Conservation (phyloP, 2,797 vertebrate genomes). For the Aotus griseimembra region DNA sequence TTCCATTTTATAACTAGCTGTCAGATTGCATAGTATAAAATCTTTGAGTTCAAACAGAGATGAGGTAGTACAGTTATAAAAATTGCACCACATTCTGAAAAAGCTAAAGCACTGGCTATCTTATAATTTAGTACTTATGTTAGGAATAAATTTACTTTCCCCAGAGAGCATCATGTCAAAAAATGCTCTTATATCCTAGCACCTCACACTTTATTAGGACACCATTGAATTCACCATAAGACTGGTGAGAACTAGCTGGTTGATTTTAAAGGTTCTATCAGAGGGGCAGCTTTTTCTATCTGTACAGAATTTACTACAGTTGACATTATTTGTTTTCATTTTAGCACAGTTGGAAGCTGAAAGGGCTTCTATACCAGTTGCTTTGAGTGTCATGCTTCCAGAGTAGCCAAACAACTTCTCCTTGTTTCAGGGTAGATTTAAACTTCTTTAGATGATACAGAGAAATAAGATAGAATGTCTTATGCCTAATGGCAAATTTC, state of each 20-base stretch:
- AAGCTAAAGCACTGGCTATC: not conserved
- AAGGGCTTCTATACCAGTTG: not conserved
- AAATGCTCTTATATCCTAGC: not conserved
- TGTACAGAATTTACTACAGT: not conserved
- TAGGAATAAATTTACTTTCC: constrained; percentile 58
- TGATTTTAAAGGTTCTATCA: not conserved
- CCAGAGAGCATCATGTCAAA: not conserved
- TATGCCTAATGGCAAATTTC: not conserved
- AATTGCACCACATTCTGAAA: not conserved
- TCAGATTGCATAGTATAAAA: not conserved
- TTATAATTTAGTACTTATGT: not conserved
- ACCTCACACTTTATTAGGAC: not conserved
- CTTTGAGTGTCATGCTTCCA: constrained; percentile 19
- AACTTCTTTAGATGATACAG: not conserved
- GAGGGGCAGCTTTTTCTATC: not conserved
- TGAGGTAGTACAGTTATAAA: rapidly evolving
- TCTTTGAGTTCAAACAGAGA: not conserved
- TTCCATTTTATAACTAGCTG: not conserved
- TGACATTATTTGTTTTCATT: constrained; percentile 30
- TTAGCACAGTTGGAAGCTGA: not conserved
- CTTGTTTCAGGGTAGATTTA: not conserved
- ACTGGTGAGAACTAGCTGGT: not conserved
- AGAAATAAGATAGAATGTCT: not conserved
- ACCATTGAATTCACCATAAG: not conserved
- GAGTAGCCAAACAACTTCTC: not conserved